A percentile compares a stretch with the other conserved stretches of the same genome.
Evolutionary conservation across 1,140 invertebrate genomes (phyloP).

Genomic region (Riptortus pedestris): DNA sequence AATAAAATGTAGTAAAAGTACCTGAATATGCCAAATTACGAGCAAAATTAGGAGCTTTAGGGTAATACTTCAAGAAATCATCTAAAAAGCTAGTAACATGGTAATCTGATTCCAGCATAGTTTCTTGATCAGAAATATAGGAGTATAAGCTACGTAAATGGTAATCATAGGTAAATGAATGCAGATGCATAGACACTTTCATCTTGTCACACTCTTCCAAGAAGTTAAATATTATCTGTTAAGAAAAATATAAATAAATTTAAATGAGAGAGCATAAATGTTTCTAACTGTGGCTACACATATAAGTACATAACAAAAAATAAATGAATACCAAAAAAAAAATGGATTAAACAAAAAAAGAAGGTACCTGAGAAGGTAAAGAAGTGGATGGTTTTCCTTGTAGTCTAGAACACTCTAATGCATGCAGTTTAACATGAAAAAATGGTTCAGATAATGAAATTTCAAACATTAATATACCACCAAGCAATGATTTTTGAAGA

Average conservation of each 20-base stretch:
- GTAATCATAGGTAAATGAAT: slow-evolving; percentile 82
- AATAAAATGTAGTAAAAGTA: slow-evolving; percentile 34
- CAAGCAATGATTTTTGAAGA: slow-evolving; percentile 58
- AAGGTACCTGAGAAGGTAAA: slow-evolving; percentile 44
- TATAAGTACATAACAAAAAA: background rate
- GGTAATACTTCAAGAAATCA: slow-evolving; percentile 76
- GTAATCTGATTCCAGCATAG: slow-evolving; percentile 55
- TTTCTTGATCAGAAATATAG: slow-evolving; percentile 49
- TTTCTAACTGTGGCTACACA: no score
- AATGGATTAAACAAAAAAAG: background rate
- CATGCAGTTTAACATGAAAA: slow-evolving; percentile 60
- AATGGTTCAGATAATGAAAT: slow-evolving; percentile 61
- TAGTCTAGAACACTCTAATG: slow-evolving; percentile 54
- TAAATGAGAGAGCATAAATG: no score
- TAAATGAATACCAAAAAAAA: background rate
- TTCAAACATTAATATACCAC: slow-evolving; percentile 57
- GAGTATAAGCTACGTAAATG: slow-evolving; percentile 63
- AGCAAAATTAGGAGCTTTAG: slow-evolving; percentile 70
- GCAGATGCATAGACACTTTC: slow-evolving; percentile 64
- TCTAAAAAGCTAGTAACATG: slow-evolving; percentile 67
- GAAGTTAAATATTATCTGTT: slow-evolving; percentile 59
- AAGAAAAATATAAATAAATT: slow-evolving; percentile 26
- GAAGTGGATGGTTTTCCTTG: slow-evolving; percentile 44
- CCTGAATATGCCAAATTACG: slow-evolving; percentile 64
- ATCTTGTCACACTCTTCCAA: slow-evolving; percentile 68